Conservation (phyloP, 2,113 vertebrate species). For the Octodon degus region DNA sequence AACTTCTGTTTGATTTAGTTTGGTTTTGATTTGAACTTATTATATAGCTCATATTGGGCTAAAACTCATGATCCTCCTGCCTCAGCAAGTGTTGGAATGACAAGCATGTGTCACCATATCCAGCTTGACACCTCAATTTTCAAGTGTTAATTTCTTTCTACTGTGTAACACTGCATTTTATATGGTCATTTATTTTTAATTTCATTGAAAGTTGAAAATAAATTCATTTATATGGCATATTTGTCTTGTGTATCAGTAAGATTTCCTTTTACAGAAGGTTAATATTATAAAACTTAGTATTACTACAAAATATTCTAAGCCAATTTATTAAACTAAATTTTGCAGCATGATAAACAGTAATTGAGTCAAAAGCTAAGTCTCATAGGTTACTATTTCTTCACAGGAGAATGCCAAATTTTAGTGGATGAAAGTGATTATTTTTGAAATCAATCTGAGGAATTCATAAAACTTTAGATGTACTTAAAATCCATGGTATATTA, state of each 20-base stretch:
- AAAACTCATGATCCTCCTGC: background rate
- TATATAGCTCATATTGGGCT: background rate
- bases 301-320: conserved; percentile 41
- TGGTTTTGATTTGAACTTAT: background rate
- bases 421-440: background rate
- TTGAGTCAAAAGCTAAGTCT: background rate
- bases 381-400: background rate
- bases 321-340: conserved; percentile 25
- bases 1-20: background rate
- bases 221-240: background rate
- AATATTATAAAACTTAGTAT: background rate
- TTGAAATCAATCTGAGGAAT: conserved; percentile 31
- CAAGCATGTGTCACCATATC: background rate
- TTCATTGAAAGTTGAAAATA: background rate
- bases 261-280: background rate
- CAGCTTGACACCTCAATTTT: background rate
- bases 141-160: conserved; percentile 15
- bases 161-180: background rate
- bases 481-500: conserved; percentile 4
- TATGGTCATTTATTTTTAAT: background rate
- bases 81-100: background rate
- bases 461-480: conserved; percentile 13
- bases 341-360: conserved; percentile 23
- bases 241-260: background rate
- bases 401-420: background rate